Conservation (phyloP, 2,888 invertebrate species). For the Amorpha juglandis region DNA sequence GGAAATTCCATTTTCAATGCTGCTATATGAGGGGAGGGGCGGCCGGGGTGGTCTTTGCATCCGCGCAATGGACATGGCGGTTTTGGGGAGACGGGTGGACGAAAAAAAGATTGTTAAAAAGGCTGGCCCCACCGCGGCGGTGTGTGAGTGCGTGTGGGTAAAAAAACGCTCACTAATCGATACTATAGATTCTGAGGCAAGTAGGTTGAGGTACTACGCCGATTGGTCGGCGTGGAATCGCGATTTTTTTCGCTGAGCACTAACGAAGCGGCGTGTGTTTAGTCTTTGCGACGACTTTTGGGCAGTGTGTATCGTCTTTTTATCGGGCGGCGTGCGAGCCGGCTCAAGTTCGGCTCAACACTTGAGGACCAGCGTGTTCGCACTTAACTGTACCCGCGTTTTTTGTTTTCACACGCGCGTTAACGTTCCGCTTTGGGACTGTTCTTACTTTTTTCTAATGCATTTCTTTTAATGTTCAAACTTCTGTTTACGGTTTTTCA, state of each 20-base stretch:
- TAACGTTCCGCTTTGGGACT: constrained; percentile 5
- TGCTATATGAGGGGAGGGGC: constrained; percentile 75
- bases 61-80: constrained; percentile 82
- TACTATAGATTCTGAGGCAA: constrained; percentile 84
- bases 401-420: constrained; percentile 35
- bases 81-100: constrained; percentile 77
- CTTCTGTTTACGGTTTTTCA: background rate
- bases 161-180: constrained; percentile 83
- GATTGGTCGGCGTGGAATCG: constrained; percentile 68
- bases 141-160: constrained; percentile 82
- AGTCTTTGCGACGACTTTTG: constrained; percentile 74
- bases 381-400: constrained; percentile 70
- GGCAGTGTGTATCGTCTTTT: constrained; percentile 61
- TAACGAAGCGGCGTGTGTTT: constrained; percentile 75
- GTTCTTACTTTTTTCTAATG: background rate
- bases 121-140: constrained; percentile 74
- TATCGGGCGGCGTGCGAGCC: constrained; percentile 39
- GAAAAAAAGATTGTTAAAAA: constrained; percentile 85
- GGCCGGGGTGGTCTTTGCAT: constrained; percentile 80
- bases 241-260: constrained; percentile 64
- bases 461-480: background rate
- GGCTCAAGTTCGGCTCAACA: constrained; percentile 57
- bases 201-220: constrained; percentile 74
- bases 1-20: constrained; percentile 85
- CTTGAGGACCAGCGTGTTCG: constrained; percentile 70